These are phyloP conservation scores for Aegotheles bennettii DNA, from an alignment of 2,113 vertebrate genomes.

Conservation along the genomic window DNA sequence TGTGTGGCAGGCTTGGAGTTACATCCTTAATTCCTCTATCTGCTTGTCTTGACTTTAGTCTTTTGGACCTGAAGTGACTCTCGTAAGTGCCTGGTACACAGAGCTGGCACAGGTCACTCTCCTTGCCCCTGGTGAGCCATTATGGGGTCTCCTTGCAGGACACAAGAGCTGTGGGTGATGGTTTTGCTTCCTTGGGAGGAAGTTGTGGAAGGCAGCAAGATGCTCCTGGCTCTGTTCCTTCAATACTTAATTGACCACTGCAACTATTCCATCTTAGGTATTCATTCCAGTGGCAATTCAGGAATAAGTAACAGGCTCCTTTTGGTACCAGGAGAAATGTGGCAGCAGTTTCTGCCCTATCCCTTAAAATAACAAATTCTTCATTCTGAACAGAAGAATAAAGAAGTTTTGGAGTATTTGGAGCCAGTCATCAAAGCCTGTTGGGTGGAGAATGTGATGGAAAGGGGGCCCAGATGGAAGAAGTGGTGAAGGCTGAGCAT, in stretches of 20 bases:
- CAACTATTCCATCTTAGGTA: rapidly evolving
- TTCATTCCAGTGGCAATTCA: not conserved
- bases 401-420: not conserved
- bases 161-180: not conserved
- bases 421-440: not conserved
- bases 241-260: not conserved
- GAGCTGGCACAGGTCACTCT: rapidly evolving
- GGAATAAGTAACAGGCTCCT: not conserved
- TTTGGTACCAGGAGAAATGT: no score
- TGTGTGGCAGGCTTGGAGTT: not conserved
- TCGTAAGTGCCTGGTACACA: no score
- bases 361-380: not conserved
- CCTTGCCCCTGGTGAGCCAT: rapidly evolving
- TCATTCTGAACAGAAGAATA: not conserved
- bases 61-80: no score
- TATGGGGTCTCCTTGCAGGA: not conserved
- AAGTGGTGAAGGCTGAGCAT: not conserved
- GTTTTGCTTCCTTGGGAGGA: not conserved
- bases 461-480: not conserved
- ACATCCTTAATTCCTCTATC: not conserved
- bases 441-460: not conserved
- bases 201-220: not conserved
- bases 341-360: not conserved
- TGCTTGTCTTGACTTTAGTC: not conserved
- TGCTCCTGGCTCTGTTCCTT: not conserved